Evolutionary conservation across 2,888 invertebrate species (phyloP).

Genomic region (Tuberolachnus salignus): DNA sequence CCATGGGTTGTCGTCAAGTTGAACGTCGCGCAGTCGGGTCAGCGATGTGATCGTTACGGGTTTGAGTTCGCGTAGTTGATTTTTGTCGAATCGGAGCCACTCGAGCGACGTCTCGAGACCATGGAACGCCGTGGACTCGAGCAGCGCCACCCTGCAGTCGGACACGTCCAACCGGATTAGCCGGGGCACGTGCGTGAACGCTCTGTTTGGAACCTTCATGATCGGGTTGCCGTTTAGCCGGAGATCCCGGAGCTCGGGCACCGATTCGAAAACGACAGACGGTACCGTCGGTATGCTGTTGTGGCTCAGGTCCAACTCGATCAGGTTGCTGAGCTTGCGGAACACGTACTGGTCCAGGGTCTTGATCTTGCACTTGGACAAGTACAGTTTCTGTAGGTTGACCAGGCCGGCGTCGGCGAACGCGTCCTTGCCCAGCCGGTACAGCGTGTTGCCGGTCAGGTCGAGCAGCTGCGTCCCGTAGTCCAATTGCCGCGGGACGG

Average conservation of each 20-base stretch:
- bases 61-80: slow-evolving; percentile 72
- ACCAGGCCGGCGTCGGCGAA: slow-evolving; percentile 77
- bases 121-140: slow-evolving; percentile 75
- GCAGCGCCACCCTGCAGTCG: slow-evolving; percentile 72
- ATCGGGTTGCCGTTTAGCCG: slow-evolving; percentile 79
- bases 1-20: slow-evolving; percentile 81
- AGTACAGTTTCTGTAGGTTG: slow-evolving; percentile 80
- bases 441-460: slow-evolving; percentile 75
- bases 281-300: slow-evolving; percentile 74
- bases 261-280: slow-evolving; percentile 74
- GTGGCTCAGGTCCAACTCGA: slow-evolving; percentile 80
- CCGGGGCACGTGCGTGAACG: slow-evolving; percentile 72
- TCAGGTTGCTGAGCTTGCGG: slow-evolving; percentile 77
- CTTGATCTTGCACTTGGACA: slow-evolving; percentile 74
- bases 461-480: slow-evolving; percentile 81
- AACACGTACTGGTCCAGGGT: slow-evolving; percentile 76
- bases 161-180: slow-evolving; percentile 76
- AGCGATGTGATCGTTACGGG: slow-evolving; percentile 73
- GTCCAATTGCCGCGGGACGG: slow-evolving; percentile 76
- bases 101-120: slow-evolving; percentile 76
- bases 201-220: slow-evolving; percentile 72
- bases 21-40: slow-evolving; percentile 74
- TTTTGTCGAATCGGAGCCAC: slow-evolving; percentile 79
- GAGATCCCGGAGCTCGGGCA: slow-evolving; percentile 76
- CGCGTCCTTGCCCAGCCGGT: slow-evolving; percentile 72